Conservation (phyloP, 1,140 invertebrate genomes). For the Pachyrhynchus sulphureomaculatus region DNA sequence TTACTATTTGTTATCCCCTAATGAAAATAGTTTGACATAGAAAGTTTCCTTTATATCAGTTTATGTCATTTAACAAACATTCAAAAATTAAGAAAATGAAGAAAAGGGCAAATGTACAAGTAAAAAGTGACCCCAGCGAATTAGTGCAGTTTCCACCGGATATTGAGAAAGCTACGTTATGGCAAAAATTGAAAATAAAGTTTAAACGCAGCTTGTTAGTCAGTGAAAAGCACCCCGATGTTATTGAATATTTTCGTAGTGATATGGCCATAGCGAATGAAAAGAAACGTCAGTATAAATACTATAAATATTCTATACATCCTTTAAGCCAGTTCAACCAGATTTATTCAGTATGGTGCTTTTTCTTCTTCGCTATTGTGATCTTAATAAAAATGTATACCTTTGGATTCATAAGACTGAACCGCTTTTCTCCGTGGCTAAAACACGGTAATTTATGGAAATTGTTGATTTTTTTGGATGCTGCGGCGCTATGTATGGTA, state of each 20-base stretch:
- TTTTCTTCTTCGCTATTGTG: constrained; percentile 16
- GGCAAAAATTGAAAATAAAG: neutral
- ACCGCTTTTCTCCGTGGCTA: neutral
- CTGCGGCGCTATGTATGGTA: constrained; percentile 9
- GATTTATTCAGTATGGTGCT: constrained; percentile 20
- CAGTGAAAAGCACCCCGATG: constrained; percentile 2
- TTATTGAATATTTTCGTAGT: constrained; percentile 30
- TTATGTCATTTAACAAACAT: too few relatives aligned
- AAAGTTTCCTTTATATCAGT: too few relatives aligned
- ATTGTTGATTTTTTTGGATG: constrained; percentile 1
- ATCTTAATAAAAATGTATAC: constrained; percentile 15
- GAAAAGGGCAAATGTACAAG: too few relatives aligned
- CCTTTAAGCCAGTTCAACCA: constrained; percentile 36
- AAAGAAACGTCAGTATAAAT: constrained; percentile 40
- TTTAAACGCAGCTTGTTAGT: neutral
- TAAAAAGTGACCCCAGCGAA: too few relatives aligned
- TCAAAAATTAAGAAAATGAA: too few relatives aligned
- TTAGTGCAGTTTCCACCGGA: constrained; percentile 1
- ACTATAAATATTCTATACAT: constrained; percentile 27
- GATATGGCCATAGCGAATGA: constrained; percentile 34
- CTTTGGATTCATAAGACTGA: constrained; percentile 10
- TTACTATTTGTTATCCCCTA: too few relatives aligned
- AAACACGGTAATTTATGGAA: neutral
- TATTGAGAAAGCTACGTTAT: neutral
- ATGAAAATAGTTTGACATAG: too few relatives aligned